A percentile compares a stretch with the other conserved stretches of the same genome.
phyloP scores from a whole-genome alignment of 2,113 vertebrate species.

The Pampusana beccarii region DNA sequence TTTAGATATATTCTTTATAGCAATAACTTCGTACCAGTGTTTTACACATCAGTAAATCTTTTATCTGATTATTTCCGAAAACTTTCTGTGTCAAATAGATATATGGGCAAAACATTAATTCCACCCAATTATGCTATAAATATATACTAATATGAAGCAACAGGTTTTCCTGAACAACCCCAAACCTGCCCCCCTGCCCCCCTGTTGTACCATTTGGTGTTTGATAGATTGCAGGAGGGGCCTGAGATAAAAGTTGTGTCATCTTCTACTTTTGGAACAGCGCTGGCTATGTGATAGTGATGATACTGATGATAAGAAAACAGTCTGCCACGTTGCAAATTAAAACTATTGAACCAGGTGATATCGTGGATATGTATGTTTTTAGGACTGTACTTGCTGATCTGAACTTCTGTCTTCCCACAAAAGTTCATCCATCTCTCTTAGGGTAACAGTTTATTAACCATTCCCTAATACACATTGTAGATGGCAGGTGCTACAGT shows the following conservation, averaged over 20 bases:
- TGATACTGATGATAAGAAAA: background rate
- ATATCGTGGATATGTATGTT: background rate
- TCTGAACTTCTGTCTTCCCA: background rate
- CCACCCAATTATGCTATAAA: background rate
- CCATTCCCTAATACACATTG: background rate
- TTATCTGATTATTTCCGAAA: background rate
- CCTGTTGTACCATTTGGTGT: background rate
- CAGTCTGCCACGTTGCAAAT: background rate
- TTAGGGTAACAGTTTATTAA: background rate
- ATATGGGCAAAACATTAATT: background rate
- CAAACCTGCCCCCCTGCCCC: background rate
- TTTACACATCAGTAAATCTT: background rate
- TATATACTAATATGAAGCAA: background rate
- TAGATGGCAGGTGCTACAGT: conserved; percentile 11
- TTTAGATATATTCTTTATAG: background rate
- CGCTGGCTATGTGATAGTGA: background rate
- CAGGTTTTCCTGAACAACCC: background rate
- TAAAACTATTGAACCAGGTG: background rate
- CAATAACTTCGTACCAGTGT: background rate
- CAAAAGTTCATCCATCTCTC: background rate
- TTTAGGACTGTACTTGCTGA: background rate
- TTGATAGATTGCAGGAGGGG: background rate
- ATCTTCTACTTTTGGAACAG: background rate
- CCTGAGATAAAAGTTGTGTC: background rate
- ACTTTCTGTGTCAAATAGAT: background rate